Evolutionary conservation across 2,888 invertebrate genomes (phyloP), one percentile per base, ranked within the genome.

Genomic region (Zygothrica quintamaculata): DNA sequence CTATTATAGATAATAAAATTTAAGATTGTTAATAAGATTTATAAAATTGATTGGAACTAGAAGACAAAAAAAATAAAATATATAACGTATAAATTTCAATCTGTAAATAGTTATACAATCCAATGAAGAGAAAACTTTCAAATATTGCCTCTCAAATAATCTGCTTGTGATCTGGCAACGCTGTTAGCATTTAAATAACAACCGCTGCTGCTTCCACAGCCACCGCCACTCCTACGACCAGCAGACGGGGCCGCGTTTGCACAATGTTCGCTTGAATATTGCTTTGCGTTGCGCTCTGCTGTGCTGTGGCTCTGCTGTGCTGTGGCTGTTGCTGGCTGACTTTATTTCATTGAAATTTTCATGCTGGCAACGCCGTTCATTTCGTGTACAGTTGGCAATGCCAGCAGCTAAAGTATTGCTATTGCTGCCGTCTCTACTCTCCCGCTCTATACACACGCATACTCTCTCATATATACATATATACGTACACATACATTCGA

Each of bases 231-330:
- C 77, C 58, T 78, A 74, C 74, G 58, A 53, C 62, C 62, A 62
- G 56, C 72, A 52, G 52, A 64, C 58, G 65, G 75, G 66, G 57
- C 71, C 77, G 78, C 77, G 78, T 64, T 77, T 75, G 73, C 74
- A 74, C 77, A 74, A 84, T 73, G 79, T 70, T 81, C 65, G 62
- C 78, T 43, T 58, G 69, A 81, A 74, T 74, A 74, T 58, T 66
- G 52, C 74, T 81, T 62, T 62, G 57, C 42, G 25, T 56, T 61
- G 42, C 43, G 51, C 25, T 15, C 65, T 65, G 56, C 52, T 72
- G 44, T 65, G 53, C 61, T 70, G 50, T 39, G 58, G 56, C 26
- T 16, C 65, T 65, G 56, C 52, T 72, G 44, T 65, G 53, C 61
- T 70, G 50, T 39, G 58, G 56, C 60, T 79, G 57, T 36, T 53